A percentile compares a stretch with the other conserved stretches of the same genome.
Conservation (phyloP, 1,140 invertebrate species). For the Macrosteles quadrilineatus region DNA sequence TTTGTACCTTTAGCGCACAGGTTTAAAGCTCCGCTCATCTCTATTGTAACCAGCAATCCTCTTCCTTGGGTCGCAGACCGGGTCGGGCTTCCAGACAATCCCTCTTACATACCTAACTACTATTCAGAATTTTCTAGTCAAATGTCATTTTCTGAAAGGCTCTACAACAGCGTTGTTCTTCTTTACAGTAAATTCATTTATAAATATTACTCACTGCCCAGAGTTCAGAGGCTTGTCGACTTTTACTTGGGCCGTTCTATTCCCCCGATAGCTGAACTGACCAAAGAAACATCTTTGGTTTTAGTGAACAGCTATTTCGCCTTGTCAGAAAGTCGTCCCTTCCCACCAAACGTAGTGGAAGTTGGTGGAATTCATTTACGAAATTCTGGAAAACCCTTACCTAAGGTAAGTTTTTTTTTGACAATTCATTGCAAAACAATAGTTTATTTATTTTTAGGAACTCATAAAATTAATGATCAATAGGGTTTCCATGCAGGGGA, state of each 20-base stretch:
- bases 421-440: too few relatives aligned
- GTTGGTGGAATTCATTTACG: slow-evolving; percentile 47
- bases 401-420: slow-evolving; percentile 43
- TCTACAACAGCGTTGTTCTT: slow-evolving; percentile 12
- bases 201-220: slow-evolving; percentile 33
- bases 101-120: slow-evolving; percentile 28
- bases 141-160: slow-evolving; percentile 18
- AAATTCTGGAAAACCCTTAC: slow-evolving; percentile 40
- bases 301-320: slow-evolving; percentile 54
- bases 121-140: background rate
- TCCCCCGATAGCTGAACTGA: slow-evolving; percentile 54
- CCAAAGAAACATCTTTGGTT: slow-evolving; percentile 59
- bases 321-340: slow-evolving; percentile 40
- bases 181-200: slow-evolving; percentile 26
- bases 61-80: slow-evolving; percentile 62
- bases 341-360: slow-evolving; percentile 44
- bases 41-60: slow-evolving; percentile 55
- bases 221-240: background rate
- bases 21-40: slow-evolving; percentile 61
- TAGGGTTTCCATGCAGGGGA: too few relatives aligned
- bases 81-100: slow-evolving; percentile 33
- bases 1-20: slow-evolving; percentile 39
- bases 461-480: too few relatives aligned
- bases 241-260: background rate
- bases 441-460: too few relatives aligned